Conservation (phyloP, 2,113 vertebrate species). For the Ptyas mucosa region DNA sequence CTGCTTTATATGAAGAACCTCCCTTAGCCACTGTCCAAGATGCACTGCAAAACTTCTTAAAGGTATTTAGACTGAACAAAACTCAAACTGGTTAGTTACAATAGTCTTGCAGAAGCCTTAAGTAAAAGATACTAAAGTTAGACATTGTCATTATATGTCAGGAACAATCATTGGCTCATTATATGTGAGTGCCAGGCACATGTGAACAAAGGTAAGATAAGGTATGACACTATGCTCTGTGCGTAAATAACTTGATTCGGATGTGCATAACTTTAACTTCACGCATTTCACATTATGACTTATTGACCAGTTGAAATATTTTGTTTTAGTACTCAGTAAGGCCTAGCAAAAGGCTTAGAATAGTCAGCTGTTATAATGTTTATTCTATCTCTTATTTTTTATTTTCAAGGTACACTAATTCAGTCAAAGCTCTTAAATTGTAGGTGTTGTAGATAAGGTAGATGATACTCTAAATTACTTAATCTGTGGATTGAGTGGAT, state of each 20-base stretch:
- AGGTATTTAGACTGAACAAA: constrained; percentile 60
- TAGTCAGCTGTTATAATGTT: background rate
- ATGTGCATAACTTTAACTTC: background rate
- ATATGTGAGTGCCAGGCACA: background rate
- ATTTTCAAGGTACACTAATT: background rate
- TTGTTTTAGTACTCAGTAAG: background rate
- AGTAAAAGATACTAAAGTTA: rapidly evolving
- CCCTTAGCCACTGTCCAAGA: constrained; percentile 80
- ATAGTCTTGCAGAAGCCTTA: rapidly evolving
- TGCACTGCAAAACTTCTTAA: constrained; percentile 85
- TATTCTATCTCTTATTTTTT: background rate
- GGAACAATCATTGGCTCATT: background rate
- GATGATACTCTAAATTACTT: background rate
- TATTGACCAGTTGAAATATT: background rate
- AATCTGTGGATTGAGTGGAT: background rate
- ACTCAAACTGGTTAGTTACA: rapidly evolving
- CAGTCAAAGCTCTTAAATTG: background rate
- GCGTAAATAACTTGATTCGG: rapidly evolving
- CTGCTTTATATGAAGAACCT: constrained; percentile 78
- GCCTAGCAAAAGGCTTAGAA: background rate
- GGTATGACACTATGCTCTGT: background rate
- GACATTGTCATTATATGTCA: background rate
- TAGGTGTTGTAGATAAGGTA: background rate
- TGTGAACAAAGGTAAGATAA: background rate
- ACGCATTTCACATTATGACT: background rate